Conservation (phyloP, 2,113 vertebrate species). For the Ceuthmochares aereus region DNA sequence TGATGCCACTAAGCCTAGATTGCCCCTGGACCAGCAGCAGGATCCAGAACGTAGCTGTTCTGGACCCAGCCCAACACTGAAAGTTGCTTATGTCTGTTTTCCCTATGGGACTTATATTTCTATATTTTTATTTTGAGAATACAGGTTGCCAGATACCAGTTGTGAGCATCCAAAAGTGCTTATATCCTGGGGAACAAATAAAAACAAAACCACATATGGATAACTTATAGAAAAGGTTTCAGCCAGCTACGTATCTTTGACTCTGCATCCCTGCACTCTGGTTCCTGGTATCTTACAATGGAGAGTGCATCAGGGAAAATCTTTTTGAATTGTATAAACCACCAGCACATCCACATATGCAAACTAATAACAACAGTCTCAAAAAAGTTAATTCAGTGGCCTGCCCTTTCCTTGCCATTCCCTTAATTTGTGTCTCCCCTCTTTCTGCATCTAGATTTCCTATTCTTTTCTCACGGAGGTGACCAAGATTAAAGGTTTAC, state of each 20-base stretch:
- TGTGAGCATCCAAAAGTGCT: background rate
- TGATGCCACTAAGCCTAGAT: background rate
- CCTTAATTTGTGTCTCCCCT: background rate
- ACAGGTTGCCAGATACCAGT: background rate
- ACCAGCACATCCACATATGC: background rate
- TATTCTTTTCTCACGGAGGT: background rate
- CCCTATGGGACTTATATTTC: rapidly evolving
- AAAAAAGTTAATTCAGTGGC: background rate
- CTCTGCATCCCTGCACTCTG: background rate
- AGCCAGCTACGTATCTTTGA: background rate
- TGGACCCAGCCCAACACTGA: background rate
- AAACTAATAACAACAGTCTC: background rate
- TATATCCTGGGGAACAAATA: background rate
- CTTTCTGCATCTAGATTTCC: background rate
- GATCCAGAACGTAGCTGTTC: background rate
- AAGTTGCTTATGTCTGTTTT: background rate
- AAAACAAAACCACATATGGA: background rate
- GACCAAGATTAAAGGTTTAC: slow-evolving; percentile 30
- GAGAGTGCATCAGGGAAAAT: background rate
- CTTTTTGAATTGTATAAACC: background rate
- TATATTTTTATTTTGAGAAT: background rate
- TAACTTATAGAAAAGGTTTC: background rate
- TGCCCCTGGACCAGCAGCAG: background rate
- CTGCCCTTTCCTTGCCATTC: background rate
- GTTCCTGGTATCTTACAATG: background rate